Base-by-base conservation (phyloP, 2,888 invertebrate species). In the Dolichomitus sp. region DNA sequence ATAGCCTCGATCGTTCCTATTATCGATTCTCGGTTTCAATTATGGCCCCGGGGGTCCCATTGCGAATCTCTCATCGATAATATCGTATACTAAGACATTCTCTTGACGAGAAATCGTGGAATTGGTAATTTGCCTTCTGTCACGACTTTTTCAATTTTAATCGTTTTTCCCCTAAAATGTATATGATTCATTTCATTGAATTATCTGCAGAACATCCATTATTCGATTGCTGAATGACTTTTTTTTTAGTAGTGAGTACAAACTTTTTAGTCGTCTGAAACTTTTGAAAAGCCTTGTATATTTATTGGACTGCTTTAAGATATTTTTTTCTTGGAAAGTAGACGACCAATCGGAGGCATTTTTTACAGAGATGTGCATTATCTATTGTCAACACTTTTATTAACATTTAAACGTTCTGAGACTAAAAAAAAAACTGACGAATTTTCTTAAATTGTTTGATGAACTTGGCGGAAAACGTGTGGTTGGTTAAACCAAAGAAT, bases 11-110 rank as follows among this genome's bases (percentile, higher is more conserved):
- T 74, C 57, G 78, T 70, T 66, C 42, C 65, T 69, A 82, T 79
- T 82, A 82, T 82, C 74, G 82, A 82, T 82, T 79, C 79, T 45
- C 17, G 65, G 68, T 65, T 70, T 79, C 79, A 50, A 65, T 75
- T 57, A 57, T 70, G 19, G 37, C 48, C 19, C n/a, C 45, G 17
- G 45, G 17, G 48, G 42, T 48, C 19, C 57, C 50, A 77, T 74
- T 69, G 54, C 52, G 30, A 77, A 33, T 52, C 17, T n/a, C 63
- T 30, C 79, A 40, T 50, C 72, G n/a, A 54, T 45, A 23, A 70
- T 48, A 81, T 72, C 50, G 45, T 30, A 27, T 30, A 78, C 72
- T 40, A 11, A 52, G 42, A 59, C 50, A 70, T 66, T 76, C 48
- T 30, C 30, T 66, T 17, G 7, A 37, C 40, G 50, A 9, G 50